Conservation (phyloP, 2,888 invertebrate species). For the Morpho achilles region DNA sequence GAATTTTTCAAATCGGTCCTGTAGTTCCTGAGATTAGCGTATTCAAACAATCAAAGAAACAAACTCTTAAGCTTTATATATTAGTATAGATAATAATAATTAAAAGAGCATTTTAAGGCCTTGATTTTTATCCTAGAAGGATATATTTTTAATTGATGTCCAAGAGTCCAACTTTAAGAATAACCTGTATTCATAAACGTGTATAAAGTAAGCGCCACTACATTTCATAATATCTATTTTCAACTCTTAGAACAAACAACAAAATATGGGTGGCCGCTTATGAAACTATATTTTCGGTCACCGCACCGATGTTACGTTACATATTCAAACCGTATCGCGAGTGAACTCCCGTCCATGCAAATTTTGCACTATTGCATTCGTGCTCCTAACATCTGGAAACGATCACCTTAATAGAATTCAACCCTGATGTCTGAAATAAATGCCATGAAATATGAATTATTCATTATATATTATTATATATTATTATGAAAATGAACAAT, state of each 20-base stretch:
- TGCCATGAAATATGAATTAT: slow-evolving; percentile 2
- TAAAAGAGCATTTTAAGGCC: too few relatives aligned
- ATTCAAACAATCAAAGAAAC: too few relatives aligned
- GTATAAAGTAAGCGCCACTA: background rate
- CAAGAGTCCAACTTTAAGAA: background rate
- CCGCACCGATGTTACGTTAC: slow-evolving; percentile 40
- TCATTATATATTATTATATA: too few relatives aligned
- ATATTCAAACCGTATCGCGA: slow-evolving; percentile 56
- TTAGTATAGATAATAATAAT: too few relatives aligned
- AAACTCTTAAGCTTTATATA: too few relatives aligned
- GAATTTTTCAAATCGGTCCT: too few relatives aligned
- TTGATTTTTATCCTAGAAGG: too few relatives aligned
- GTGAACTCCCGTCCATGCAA: slow-evolving; percentile 59
- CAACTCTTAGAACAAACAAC: slow-evolving; percentile 21
- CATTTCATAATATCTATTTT: background rate
- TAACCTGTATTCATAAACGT: background rate
- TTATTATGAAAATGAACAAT: background rate
- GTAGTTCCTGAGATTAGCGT: too few relatives aligned
- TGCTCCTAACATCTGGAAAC: slow-evolving; percentile 45
- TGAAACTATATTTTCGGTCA: slow-evolving; percentile 44
- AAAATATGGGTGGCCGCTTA: slow-evolving; percentile 44
- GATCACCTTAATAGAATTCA: slow-evolving; percentile 39
- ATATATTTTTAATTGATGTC: too few relatives aligned
- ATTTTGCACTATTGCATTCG: slow-evolving; percentile 55
- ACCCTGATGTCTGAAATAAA: slow-evolving; percentile 10